Base-by-base conservation (phyloP, 2,888 invertebrate species). In the Pandemis heparana region DNA sequence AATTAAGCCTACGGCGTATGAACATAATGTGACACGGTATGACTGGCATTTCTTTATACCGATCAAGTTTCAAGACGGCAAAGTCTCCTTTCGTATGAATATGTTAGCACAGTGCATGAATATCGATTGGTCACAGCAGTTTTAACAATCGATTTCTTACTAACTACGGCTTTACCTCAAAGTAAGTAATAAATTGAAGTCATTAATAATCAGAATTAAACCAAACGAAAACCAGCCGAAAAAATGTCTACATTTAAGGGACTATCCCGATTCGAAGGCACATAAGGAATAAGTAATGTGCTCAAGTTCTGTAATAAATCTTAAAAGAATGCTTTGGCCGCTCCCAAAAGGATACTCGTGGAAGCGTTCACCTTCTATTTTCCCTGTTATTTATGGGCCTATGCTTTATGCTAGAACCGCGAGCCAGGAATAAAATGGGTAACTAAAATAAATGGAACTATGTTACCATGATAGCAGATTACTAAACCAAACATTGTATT, bases 281-380 rank as follows among this genome's bases (percentile, higher is more conserved):
- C 90, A 92, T 91, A 91, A 89, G 92, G 92, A 92, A 93, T 93
- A 93, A 94, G 92, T 92, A 92, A 93, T 93, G 92, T 89, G 88
- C 87, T 88, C 91, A 94, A 94, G 89, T 94, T 94, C 87, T 86
- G 90, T 89, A 92, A 94, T 94, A 94, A 94, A 94, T 94, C 94
- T 94, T 91, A 92, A 92, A 94, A 94, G 92, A 94, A 94, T 94
- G 92, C 94, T 94, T 89, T 92, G 92, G 90, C 87, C 90, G 91
- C 87, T 92, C 94, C 94, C 93, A 90, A 94, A 94, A 94, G 94
- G 94, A 93, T 92, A 92, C 94, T 92, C 89, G 85, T 91, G 89
- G 91, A 92, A 92, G 91, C 92, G 82, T 92, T 92, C 93, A 93
- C 94, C 93, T 94, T 93, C 93, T 93, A 94, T 94, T 94, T 93